These are phyloP conservation scores for Melanostoma scalare DNA, from an alignment of 2,888 invertebrate genomes.

Conservation along the genomic window DNA sequence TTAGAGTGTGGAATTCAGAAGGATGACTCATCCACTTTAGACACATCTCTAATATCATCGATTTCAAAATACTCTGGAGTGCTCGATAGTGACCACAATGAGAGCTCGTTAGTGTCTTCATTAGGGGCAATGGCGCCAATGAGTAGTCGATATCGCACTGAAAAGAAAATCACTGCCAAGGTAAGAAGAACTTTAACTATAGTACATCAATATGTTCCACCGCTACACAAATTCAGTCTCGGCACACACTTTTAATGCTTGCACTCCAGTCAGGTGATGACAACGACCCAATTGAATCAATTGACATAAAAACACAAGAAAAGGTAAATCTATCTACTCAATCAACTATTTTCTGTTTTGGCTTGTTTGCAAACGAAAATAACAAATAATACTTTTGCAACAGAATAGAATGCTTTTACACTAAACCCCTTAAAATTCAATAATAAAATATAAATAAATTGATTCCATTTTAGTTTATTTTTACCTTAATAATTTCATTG, in stretches of 20 bases:
- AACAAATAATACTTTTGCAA: not conserved
- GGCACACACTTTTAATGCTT: constrained; percentile 70
- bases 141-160: constrained; percentile 81
- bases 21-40: constrained; percentile 78
- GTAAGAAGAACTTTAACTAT: constrained; percentile 74
- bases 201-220: constrained; percentile 54
- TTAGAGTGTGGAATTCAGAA: constrained; percentile 74
- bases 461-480: no score
- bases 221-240: constrained; percentile 73
- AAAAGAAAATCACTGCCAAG: constrained; percentile 82
- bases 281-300: constrained; percentile 72
- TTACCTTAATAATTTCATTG: no score
- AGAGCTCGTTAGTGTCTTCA: constrained; percentile 76
- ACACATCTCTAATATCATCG: constrained; percentile 75
- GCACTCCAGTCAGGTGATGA: constrained; percentile 75
- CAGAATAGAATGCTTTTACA: no score
- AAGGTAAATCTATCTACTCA: constrained; percentile 61
- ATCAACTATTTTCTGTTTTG: constrained; percentile 28
- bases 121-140: constrained; percentile 76
- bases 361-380: constrained; percentile 11
- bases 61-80: constrained; percentile 79
- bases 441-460: no score
- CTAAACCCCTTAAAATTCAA: no score
- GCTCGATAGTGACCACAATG: constrained; percentile 74
- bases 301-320: constrained; percentile 51